A percentile compares a stretch with the other conserved stretches of the same genome.
phyloP scores from a whole-genome alignment of 2,797 vertebrate genomes.

The Potorous gilbertii region DNA sequence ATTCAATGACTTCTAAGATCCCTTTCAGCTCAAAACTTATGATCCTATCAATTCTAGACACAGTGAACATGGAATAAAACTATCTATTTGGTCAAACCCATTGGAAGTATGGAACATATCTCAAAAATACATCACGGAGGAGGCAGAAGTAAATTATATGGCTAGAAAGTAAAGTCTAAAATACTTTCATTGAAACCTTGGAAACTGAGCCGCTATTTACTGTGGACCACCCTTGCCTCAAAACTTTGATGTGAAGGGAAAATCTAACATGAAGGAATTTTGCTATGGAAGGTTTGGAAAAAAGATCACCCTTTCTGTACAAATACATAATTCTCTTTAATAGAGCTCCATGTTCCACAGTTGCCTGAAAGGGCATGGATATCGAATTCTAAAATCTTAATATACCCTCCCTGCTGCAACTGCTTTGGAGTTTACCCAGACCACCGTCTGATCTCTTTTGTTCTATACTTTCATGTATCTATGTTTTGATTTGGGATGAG shows the following conservation, averaged over 20 bases:
- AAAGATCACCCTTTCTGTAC: background rate
- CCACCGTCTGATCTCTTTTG: constrained; percentile 58
- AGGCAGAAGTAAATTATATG: background rate
- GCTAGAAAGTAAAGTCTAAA: background rate
- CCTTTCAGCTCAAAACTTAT: background rate
- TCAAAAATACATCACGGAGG: background rate
- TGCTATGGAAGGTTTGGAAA: background rate
- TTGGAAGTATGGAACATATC: background rate
- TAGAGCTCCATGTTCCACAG: background rate
- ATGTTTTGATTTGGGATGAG: constrained; percentile 14
- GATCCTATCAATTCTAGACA: background rate
- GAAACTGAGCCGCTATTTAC: background rate
- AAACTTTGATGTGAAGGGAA: constrained; percentile 26
- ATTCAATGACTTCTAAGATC: background rate
- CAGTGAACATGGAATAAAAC: background rate
- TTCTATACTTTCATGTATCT: background rate
- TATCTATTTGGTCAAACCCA: constrained; percentile 12
- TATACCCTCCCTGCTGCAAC: constrained; percentile 49
- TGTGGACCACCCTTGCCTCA: constrained; percentile 1
- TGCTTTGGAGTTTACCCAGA: constrained; percentile 76
- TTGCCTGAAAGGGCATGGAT: background rate
- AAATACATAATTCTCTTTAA: constrained; percentile 30
- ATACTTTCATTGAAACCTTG: background rate
- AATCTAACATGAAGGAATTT: constrained; percentile 20
- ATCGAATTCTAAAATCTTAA: background rate